phyloP scores from a whole-genome alignment of 1,140 invertebrate species.

The Liolophura sinensis region DNA sequence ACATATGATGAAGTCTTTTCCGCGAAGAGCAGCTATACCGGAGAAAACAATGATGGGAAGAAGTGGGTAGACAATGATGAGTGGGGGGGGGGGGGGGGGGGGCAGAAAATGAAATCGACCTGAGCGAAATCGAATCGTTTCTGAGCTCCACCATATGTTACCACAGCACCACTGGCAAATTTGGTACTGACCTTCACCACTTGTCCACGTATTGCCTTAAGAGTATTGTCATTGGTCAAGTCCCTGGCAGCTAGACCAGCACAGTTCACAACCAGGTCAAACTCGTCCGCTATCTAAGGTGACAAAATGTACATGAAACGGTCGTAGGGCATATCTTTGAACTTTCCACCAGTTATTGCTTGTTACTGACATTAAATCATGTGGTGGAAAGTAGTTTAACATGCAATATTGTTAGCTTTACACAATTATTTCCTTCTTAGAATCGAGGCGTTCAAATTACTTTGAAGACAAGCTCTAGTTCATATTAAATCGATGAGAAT shows the following conservation, averaged over 20 bases:
- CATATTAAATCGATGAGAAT: too few species aligned
- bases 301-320: background rate
- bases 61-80: too few species aligned
- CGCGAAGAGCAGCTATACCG: background rate
- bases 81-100: too few species aligned
- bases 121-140: too few species aligned
- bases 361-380: too few species aligned
- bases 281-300: slow-evolving; percentile 57
- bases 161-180: slow-evolving; percentile 1
- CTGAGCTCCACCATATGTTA: background rate
- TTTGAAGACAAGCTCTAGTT: too few species aligned
- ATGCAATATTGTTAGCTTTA: too few species aligned
- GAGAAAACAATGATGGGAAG: background rate
- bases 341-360: too few species aligned
- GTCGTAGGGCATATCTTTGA: background rate
- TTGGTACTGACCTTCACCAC: slow-evolving; percentile 71
- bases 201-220: slow-evolving; percentile 85
- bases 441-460: too few species aligned
- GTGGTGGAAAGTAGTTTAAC: too few species aligned
- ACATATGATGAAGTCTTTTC: slow-evolving; percentile 6
- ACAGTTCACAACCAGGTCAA: slow-evolving; percentile 87
- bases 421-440: too few species aligned
- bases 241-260: slow-evolving; percentile 79
- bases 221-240: slow-evolving; percentile 74
- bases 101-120: background rate